A percentile compares a stretch with the other conserved stretches of the same genome.
phyloP scores from a whole-genome alignment of 1,140 invertebrate genomes.

The Schlechtendalia chinensis region DNA sequence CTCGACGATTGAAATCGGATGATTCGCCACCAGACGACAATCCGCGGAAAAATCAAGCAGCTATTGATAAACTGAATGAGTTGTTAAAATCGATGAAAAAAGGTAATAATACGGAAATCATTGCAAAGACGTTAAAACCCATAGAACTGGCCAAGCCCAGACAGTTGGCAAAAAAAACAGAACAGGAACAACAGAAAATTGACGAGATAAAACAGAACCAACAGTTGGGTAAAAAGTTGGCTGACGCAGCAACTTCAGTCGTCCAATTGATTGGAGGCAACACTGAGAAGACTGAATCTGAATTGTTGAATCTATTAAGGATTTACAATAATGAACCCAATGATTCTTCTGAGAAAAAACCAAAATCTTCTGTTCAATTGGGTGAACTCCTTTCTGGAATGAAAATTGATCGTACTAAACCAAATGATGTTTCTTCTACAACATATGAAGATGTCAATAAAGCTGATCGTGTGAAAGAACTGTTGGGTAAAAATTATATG shows the following conservation, averaged over 20 bases:
- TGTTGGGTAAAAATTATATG: neutral
- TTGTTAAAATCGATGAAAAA: slow-evolving; percentile 36
- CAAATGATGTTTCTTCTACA: neutral
- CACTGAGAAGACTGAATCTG: slow-evolving; percentile 68
- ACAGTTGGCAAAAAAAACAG: slow-evolving; percentile 21
- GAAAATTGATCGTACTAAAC: slow-evolving; percentile 31
- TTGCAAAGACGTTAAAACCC: neutral
- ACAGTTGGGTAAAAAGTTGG: slow-evolving; percentile 55
- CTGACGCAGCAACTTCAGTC: slow-evolving; percentile 67
- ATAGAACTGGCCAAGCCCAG: slow-evolving; percentile 44
- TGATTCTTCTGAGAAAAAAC: slow-evolving; percentile 11
- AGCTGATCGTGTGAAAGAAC: slow-evolving; percentile 16
- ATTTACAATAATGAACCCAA: slow-evolving; percentile 44
- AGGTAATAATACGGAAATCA: neutral
- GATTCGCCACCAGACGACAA: neutral
- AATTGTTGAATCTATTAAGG: slow-evolving; percentile 62
- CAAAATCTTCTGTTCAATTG: slow-evolving; percentile 38
- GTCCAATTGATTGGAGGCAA: slow-evolving; percentile 67
- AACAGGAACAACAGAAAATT: neutral
- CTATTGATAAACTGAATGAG: slow-evolving; percentile 43
- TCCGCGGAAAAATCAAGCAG: slow-evolving; percentile 19
- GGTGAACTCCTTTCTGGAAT: slow-evolving; percentile 34
- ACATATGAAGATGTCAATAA: slow-evolving; percentile 7
- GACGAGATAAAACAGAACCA: neutral
- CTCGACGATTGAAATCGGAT: slow-evolving; percentile 32